Conservation (phyloP, 2,888 invertebrate species). For the Blastobasis adustella region DNA sequence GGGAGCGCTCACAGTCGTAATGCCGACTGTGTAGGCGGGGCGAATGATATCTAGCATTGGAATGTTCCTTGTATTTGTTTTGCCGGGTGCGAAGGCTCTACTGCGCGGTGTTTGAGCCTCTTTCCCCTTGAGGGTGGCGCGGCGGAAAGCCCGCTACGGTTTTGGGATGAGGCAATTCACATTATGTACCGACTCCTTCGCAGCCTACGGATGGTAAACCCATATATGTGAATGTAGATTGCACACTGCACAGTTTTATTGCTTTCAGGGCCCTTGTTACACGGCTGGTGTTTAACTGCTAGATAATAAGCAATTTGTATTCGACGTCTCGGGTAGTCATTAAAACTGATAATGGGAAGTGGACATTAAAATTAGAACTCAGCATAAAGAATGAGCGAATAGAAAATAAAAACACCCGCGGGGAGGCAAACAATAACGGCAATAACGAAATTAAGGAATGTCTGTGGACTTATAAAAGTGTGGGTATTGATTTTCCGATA, state of each 20-base stretch:
- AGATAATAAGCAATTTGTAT: too few relatives aligned
- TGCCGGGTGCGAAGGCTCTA: conserved; percentile 70
- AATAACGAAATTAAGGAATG: conserved; percentile 59
- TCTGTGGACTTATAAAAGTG: conserved; percentile 62
- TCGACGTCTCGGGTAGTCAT: too few relatives aligned
- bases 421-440: not conserved
- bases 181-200: conserved; percentile 58
- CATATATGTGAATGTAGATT: conserved; percentile 18
- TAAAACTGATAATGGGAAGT: too few relatives aligned
- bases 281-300: too few relatives aligned
- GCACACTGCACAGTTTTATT: not conserved
- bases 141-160: conserved; percentile 66
- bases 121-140: conserved; percentile 62
- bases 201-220: conserved; percentile 40
- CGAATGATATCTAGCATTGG: conserved; percentile 76
- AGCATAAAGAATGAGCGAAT: too few relatives aligned
- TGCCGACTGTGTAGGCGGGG: conserved; percentile 74
- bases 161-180: conserved; percentile 59
- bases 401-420: too few relatives aligned
- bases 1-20: conserved; percentile 68
- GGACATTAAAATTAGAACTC: too few relatives aligned
- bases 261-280: not conserved
- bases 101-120: conserved; percentile 67
- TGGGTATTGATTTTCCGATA: conserved; percentile 74
- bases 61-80: conserved; percentile 74